Conservation (phyloP, 2,797 vertebrate species). For the Picus viridis region DNA sequence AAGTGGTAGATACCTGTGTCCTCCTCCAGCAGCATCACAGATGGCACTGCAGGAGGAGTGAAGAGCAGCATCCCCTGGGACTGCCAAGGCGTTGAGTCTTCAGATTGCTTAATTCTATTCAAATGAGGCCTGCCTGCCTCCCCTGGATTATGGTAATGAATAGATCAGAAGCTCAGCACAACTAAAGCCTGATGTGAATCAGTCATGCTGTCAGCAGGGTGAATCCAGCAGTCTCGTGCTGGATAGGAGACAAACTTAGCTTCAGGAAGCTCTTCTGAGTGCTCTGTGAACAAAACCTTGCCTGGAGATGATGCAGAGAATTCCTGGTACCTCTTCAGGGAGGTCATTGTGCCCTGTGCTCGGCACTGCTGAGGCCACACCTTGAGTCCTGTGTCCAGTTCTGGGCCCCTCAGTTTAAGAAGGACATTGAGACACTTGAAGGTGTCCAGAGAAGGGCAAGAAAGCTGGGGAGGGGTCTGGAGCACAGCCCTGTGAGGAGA, state of each 20-base stretch:
- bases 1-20: not conserved
- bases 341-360: too few relatives aligned
- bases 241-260: not conserved
- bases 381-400: too few relatives aligned
- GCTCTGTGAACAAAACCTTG: not conserved
- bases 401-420: too few relatives aligned
- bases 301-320: not conserved
- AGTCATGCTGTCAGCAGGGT: not conserved
- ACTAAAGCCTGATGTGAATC: not conserved
- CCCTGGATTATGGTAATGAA: constrained; percentile 32
- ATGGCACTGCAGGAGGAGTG: constrained; percentile 9
- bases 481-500: too few relatives aligned
- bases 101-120: constrained; percentile 34
- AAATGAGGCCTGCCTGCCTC: not conserved
- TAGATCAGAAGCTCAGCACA: not conserved
- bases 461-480: too few relatives aligned
- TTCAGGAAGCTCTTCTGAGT: not conserved
- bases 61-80: constrained; percentile 3
- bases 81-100: constrained; percentile 1
- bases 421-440: too few relatives aligned
- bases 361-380: too few relatives aligned
- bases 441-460: too few relatives aligned
- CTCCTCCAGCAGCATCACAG: constrained; percentile 4
- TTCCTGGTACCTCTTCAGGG: not conserved
- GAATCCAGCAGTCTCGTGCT: not conserved